phyloP scores from a whole-genome alignment of 1,140 invertebrate genomes.

The Zaprionus kolodkinae region DNA sequence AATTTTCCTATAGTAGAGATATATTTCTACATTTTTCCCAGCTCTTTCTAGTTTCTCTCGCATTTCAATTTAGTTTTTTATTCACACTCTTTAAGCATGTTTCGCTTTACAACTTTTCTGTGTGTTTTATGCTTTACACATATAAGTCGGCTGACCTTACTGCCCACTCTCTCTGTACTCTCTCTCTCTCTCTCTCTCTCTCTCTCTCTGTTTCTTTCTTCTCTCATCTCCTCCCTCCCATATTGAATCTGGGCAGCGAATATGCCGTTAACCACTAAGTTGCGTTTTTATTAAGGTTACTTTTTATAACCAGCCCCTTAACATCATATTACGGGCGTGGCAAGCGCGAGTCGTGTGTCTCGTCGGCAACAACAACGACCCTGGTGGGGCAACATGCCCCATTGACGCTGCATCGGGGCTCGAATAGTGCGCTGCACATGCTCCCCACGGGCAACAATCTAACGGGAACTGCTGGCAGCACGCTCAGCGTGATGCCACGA shows the following conservation, averaged over 20 bases:
- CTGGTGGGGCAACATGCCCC: slow-evolving; percentile 74
- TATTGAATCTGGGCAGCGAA: slow-evolving; percentile 10
- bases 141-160: not conserved
- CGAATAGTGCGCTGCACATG: slow-evolving; percentile 81
- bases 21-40: no score
- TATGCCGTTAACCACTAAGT: slow-evolving; percentile 2
- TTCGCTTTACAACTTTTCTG: not conserved
- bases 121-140: not conserved
- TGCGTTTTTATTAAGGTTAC: slow-evolving; percentile 20
- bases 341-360: slow-evolving; percentile 81
- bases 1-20: no score
- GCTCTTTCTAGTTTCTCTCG: not conserved
- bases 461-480: slow-evolving; percentile 62
- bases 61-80: not conserved
- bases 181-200: not conserved
- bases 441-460: slow-evolving; percentile 54
- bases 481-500: slow-evolving; percentile 73
- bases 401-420: slow-evolving; percentile 68
- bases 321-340: slow-evolving; percentile 82
- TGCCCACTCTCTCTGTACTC: not conserved
- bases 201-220: not conserved
- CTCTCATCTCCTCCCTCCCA: not conserved
- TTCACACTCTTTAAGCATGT: not conserved
- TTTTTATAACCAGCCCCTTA: slow-evolving; percentile 64
- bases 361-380: slow-evolving; percentile 82